Evolutionary conservation across 2,797 vertebrate species (phyloP).

Genomic region (Discoglossus pictus): DNA sequence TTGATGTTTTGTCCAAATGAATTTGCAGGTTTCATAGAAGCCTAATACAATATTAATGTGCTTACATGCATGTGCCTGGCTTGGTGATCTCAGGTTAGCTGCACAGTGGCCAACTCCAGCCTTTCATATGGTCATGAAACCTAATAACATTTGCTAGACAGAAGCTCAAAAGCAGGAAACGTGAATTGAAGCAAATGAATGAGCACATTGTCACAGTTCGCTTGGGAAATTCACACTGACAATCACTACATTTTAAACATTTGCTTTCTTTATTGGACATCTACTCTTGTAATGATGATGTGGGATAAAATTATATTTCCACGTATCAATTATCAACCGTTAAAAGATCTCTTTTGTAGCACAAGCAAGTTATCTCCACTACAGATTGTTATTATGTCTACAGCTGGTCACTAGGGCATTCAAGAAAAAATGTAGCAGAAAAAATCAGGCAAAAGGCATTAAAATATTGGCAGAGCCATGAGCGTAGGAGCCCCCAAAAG

Average conservation of each 20-base stretch:
- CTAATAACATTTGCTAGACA: slow-evolving; percentile 30
- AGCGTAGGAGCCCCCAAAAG: too few species aligned
- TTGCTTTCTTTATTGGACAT: not conserved
- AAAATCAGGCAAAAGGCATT: too few species aligned
- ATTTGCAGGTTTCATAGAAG: too few species aligned
- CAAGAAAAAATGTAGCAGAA: too few species aligned
- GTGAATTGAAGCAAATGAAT: slow-evolving; percentile 26
- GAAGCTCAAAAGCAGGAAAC: slow-evolving; percentile 28
- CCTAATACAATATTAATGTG: slow-evolving; percentile 30
- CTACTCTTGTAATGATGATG: not conserved
- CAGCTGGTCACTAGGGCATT: too few species aligned
- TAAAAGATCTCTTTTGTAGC: too few species aligned
- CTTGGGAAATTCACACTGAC: slow-evolving; percentile 43
- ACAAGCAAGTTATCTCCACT: too few species aligned
- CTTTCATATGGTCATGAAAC: slow-evolving; percentile 35
- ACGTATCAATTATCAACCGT: too few species aligned
- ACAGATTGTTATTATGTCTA: too few species aligned
- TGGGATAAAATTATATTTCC: not conserved
- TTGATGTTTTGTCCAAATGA: too few species aligned
- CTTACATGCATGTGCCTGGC: slow-evolving; percentile 24
- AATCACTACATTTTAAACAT: slow-evolving; percentile 13
- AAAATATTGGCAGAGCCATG: too few species aligned
- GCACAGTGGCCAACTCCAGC: slow-evolving; percentile 19
- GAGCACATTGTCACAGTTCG: slow-evolving; percentile 25
- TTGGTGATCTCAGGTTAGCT: slow-evolving; percentile 28